Percentiles rank a stretch among this genome's conserved stretches.
These are phyloP conservation scores for Drosophila ambigua DNA, from an alignment of 1,140 invertebrate genomes.

Conservation along the genomic window DNA sequence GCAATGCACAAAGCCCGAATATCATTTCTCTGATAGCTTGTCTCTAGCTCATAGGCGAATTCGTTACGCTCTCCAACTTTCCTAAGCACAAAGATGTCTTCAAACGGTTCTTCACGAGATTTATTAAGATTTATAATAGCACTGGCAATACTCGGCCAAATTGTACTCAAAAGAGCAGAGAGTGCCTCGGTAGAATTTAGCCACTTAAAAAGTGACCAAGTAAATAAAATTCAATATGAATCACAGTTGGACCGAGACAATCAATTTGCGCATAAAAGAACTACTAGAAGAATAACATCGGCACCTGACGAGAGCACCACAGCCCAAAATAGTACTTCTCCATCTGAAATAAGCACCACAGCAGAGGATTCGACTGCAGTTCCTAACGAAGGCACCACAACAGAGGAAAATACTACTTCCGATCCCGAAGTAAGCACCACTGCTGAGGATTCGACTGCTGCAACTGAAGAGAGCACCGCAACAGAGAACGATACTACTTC, in stretches of 20 bases:
- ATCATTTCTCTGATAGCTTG: constrained; percentile 31
- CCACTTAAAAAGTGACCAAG: too few relatives aligned
- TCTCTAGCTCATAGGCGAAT: constrained; percentile 20
- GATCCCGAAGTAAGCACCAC: too few relatives aligned
- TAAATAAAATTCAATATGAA: background rate
- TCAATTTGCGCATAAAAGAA: too few relatives aligned
- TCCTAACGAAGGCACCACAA: too few relatives aligned
- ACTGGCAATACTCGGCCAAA: constrained; percentile 7
- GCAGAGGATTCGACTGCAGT: background rate
- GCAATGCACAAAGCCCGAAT: constrained; percentile 16
- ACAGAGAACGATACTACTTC: too few relatives aligned
- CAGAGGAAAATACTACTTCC: too few relatives aligned
- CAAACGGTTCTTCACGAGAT: background rate
- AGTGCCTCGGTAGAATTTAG: too few relatives aligned
- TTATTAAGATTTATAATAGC: background rate
- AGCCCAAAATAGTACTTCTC: background rate
- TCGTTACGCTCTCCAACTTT: background rate
- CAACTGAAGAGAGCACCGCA: too few relatives aligned
- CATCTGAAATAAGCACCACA: background rate
- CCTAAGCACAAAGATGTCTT: too few relatives aligned
- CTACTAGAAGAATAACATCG: too few relatives aligned
- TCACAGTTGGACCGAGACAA: background rate
- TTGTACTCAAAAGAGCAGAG: background rate
- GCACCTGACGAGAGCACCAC: background rate
- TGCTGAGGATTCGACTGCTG: too few relatives aligned